Conservation (phyloP, 2,888 invertebrate genomes). For the Caenorhabditis virilis region DNA sequence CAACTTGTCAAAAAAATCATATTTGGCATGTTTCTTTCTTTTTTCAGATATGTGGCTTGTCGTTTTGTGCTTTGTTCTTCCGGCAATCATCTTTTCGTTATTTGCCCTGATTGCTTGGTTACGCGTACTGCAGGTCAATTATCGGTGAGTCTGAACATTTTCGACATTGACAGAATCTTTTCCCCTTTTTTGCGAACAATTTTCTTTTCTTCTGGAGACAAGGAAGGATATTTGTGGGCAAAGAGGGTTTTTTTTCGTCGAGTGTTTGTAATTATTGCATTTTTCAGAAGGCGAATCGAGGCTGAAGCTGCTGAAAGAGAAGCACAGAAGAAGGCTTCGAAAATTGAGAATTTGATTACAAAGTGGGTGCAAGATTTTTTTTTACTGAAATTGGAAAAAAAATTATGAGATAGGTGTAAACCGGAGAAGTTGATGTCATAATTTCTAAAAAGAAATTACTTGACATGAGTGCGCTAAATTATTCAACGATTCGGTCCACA, state of each 20-base stretch:
- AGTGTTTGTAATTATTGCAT: conserved; percentile 2
- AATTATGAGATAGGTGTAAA: too few relatives aligned
- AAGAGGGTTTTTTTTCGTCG: neutral
- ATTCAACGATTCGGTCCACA: neutral
- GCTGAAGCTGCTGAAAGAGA: conserved; percentile 32
- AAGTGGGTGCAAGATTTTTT: conserved; percentile 14
- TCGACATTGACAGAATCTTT: neutral
- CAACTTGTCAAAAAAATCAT: too few relatives aligned
- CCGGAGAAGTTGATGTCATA: too few relatives aligned
- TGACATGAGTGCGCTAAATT: neutral
- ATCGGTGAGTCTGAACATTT: conserved; percentile 17
- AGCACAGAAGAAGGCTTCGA: conserved; percentile 29
- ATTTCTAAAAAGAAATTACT: too few relatives aligned
- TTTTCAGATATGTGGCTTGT: conserved; percentile 43
- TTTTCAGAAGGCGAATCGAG: conserved; percentile 33
- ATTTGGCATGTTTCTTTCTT: neutral
- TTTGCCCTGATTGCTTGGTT: conserved; percentile 39
- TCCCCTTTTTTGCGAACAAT: neutral
- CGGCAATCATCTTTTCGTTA: conserved; percentile 36
- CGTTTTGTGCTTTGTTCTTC: conserved; percentile 39
- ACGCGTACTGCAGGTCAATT: conserved; percentile 30
- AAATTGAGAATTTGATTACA: conserved; percentile 33
- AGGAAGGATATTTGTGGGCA: neutral
- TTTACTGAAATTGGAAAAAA: too few relatives aligned
- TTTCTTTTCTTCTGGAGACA: neutral